Evolutionary conservation across 2,113 vertebrate species (phyloP).

Genomic region (Hippopotamus amphibius): DNA sequence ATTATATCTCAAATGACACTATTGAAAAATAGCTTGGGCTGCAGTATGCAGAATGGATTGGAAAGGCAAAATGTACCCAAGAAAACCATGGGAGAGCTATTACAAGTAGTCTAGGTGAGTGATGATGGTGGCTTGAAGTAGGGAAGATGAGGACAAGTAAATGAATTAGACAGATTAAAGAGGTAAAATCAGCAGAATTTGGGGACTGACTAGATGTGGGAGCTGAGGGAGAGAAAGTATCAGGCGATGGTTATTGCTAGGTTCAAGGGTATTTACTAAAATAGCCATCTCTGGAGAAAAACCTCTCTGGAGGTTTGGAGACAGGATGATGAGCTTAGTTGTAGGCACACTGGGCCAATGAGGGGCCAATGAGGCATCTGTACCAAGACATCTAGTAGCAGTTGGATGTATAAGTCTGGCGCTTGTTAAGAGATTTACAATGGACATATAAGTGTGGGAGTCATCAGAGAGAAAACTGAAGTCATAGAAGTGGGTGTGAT

Average conservation of each 20-base stretch:
- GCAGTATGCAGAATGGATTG: not conserved
- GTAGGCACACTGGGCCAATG: not conserved
- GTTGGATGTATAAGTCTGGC: not conserved
- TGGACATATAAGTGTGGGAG: not conserved
- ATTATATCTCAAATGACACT: slow-evolving; percentile 9
- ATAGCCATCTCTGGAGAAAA: not conserved
- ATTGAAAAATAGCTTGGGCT: not conserved
- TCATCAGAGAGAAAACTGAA: not conserved
- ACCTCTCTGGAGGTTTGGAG: not conserved
- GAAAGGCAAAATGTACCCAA: not conserved
- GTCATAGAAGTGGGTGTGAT: not conserved
- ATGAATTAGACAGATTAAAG: not conserved
- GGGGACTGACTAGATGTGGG: slow-evolving; percentile 25
- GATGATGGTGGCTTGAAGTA: not conserved
- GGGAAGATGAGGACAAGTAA: not conserved
- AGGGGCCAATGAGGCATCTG: not conserved
- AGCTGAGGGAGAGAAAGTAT: not conserved
- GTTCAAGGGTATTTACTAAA: not conserved
- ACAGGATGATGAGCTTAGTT: not conserved
- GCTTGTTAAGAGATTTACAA: slow-evolving; percentile 13
- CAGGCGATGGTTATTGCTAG: not conserved
- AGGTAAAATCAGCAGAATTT: slow-evolving; percentile 17
- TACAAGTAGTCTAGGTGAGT: not conserved
- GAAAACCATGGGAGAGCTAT: not conserved
- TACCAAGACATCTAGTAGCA: not conserved